phyloP scores from a whole-genome alignment of 2,888 invertebrate species.

The Drosophila percnosoma region DNA sequence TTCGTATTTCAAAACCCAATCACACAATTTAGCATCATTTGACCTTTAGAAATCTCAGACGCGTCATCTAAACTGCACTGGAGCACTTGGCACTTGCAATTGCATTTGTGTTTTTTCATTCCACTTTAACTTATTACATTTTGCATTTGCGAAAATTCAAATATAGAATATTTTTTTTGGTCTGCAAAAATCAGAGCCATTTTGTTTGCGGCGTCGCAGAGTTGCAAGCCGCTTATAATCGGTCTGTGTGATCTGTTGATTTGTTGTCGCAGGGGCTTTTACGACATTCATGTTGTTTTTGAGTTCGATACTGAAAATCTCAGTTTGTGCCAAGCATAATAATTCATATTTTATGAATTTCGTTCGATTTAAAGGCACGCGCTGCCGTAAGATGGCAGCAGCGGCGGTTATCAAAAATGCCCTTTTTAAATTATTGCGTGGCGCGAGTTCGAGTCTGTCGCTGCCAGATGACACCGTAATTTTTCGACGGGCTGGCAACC shows the following conservation, averaged over 20 bases:
- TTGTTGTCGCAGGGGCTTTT: conserved; percentile 18
- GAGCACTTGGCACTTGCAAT: conserved; percentile 13
- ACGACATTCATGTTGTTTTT: conserved; percentile 5
- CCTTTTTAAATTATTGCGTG: conserved; percentile 52
- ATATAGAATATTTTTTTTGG: conserved; percentile 41
- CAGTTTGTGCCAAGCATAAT: conserved; percentile 39
- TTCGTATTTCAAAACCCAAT: conserved; percentile 60
- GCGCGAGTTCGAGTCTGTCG: conserved; percentile 23
- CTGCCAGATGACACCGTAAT: conserved; percentile 38
- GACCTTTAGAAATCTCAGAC: conserved; percentile 7
- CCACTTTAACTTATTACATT: conserved; percentile 6
- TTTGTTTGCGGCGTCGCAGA: conserved; percentile 72
- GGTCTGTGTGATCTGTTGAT: conserved; percentile 27
- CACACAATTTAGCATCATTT: conserved; percentile 30
- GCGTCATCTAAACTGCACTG: conserved; percentile 15
- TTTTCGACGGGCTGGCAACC: conserved; percentile 35
- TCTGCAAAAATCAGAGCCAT: conserved; percentile 76
- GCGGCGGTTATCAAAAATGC: conserved; percentile 37
- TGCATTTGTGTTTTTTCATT: conserved; percentile 28
- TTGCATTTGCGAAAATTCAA: conserved; percentile 45
- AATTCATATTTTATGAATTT: conserved; percentile 47
- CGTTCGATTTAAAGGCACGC: conserved; percentile 42
- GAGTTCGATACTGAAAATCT: conserved; percentile 12
- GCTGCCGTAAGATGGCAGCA: conserved; percentile 62
- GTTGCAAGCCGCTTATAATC: conserved; percentile 41